phyloP scores from a whole-genome alignment of 2,888 invertebrate genomes.

The Spilosoma lubricipeda region DNA sequence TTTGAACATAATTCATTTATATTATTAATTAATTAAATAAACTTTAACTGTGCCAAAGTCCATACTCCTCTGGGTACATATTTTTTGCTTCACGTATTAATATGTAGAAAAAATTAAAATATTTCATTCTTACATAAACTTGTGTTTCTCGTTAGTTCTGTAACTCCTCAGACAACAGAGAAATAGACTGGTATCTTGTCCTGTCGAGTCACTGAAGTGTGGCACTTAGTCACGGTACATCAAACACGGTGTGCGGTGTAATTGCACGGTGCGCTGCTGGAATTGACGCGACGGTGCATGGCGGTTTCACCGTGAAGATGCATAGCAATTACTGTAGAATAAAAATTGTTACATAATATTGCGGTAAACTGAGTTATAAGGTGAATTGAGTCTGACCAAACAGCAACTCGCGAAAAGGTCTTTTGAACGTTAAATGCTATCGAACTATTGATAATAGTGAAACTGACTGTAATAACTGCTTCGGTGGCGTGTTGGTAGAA shows the following conservation, averaged over 20 bases:
- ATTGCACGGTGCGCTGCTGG: conserved; percentile 8
- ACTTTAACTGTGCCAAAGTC: no score
- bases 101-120: no score
- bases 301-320: neutral
- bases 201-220: conserved; percentile 12
- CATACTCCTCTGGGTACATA: no score
- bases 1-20: no score
- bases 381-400: neutral
- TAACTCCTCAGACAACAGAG: conserved; percentile 13
- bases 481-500: no score
- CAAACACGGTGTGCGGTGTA: conserved; percentile 14
- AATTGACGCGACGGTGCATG: conserved; percentile 5
- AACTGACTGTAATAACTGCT: no score
- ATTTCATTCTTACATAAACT: neutral
- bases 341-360: neutral
- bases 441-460: no score
- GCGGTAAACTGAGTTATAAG: no score
- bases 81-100: no score
- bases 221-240: conserved; percentile 14
- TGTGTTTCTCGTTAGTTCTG: neutral
- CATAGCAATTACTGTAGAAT: neutral
- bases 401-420: neutral
- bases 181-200: conserved; percentile 8
- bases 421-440: no score
- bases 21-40: no score